Percentiles rank a stretch among this genome's conserved stretches.
Conservation (phyloP, 1,140 invertebrate species). For the Drosophila bocqueti region DNA sequence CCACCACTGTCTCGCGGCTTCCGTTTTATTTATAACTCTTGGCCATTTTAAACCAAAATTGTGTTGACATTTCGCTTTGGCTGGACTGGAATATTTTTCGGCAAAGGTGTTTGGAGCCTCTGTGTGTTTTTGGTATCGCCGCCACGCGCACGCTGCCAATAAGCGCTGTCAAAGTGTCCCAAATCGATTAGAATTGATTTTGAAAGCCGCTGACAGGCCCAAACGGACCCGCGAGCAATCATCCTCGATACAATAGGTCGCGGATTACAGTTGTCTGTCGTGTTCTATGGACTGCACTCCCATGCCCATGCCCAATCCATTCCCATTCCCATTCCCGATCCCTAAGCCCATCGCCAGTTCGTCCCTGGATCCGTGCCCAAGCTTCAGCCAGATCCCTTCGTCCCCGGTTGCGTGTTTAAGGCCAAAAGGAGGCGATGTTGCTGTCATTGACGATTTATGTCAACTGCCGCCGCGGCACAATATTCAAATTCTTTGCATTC, state of each 20-base stretch:
- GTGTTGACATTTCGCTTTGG: constrained; percentile 65
- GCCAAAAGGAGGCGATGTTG: constrained; percentile 80
- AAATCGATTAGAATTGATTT: constrained; percentile 84
- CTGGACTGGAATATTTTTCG: constrained; percentile 15
- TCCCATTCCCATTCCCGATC: not conserved
- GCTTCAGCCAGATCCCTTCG: not conserved
- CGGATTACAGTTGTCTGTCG: constrained; percentile 81
- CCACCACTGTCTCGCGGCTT: not conserved
- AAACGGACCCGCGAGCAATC: constrained; percentile 49
- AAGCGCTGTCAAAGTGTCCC: constrained; percentile 80
- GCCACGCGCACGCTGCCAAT: constrained; percentile 80
- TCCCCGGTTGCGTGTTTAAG: constrained; percentile 68
- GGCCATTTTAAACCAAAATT: constrained; percentile 65
- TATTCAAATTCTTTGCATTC: constrained; percentile 84
- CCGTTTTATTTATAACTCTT: constrained; percentile 6
- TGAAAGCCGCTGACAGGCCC: constrained; percentile 69
- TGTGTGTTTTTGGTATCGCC: constrained; percentile 69
- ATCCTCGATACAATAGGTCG: constrained; percentile 61
- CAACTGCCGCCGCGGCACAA: constrained; percentile 77
- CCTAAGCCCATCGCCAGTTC: not conserved
- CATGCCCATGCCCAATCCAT: not conserved
- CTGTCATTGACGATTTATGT: constrained; percentile 84
- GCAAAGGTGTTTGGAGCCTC: constrained; percentile 25
- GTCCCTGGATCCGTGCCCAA: constrained; percentile 1
- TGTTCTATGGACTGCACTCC: constrained; percentile 64